Conservation (phyloP, 2,888 invertebrate genomes). For the Idaea biselata region DNA sequence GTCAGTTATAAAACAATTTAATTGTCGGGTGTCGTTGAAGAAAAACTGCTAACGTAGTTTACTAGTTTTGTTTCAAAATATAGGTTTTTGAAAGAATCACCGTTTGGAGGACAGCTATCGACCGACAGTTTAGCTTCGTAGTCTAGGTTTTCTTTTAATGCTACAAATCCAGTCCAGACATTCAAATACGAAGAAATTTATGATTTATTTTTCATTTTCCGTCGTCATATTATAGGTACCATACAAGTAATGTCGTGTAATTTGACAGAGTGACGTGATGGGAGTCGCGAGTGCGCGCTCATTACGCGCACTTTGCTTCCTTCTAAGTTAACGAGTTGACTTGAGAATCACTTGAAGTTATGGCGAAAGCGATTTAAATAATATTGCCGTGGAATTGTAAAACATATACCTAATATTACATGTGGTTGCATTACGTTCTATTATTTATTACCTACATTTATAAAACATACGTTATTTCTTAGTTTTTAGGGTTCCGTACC, state of each 20-base stretch:
- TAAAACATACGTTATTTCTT: too few relatives aligned
- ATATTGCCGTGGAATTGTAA: neutral
- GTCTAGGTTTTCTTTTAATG: neutral
- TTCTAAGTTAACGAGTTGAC: neutral
- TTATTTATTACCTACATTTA: too few relatives aligned
- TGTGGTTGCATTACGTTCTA: too few relatives aligned
- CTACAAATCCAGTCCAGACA: neutral
- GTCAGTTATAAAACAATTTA: too few relatives aligned
- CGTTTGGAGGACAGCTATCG: neutral
- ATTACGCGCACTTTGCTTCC: neutral
- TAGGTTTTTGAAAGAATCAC: too few relatives aligned
- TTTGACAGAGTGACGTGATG: neutral
- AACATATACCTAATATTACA: neutral
- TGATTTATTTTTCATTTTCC: neutral
- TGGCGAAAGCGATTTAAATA: neutral
- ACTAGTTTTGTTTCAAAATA: too few relatives aligned
- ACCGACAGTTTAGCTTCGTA: neutral
- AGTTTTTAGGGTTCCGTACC: too few relatives aligned
- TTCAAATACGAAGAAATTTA: neutral
- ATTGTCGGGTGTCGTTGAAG: too few relatives aligned
- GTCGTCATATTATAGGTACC: neutral
- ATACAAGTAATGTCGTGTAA: neutral
- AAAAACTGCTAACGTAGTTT: too few relatives aligned
- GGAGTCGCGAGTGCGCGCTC: neutral
- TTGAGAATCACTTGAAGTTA: neutral